Evolutionary conservation across 2,888 invertebrate genomes (phyloP), one percentile per base, ranked within the genome.

Genomic region (Terebella lapidaria): DNA sequence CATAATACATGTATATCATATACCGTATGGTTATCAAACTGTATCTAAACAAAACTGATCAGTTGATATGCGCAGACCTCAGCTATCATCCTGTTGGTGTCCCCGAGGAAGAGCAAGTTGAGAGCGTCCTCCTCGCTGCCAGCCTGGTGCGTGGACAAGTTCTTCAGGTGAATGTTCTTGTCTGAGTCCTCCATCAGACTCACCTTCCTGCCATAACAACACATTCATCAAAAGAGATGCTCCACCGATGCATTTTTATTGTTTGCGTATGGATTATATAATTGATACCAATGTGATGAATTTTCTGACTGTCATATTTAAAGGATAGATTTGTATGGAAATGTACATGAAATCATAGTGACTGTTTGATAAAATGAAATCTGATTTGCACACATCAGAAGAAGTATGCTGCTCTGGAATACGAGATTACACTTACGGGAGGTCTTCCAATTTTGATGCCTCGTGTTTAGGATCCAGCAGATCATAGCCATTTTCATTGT

Each of bases 41-140:
- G n/a, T n/a, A n/a, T n/a, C n/a, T n/a, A n/a, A n/a, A n/a, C n/a
- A n/a, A n/a, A n/a, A n/a, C n/a, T n/a, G n/a, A n/a, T n/a, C n/a
- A n/a, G n/a, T n/a, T n/a, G n/a, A n/a, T n/a, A n/a, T n/a, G n/a
- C n/a, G n/a, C n/a, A 2, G 15, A 80, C 81, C 75, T 81, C 81
- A 56, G 81, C 81, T 58, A 81, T 79, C 78, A 80, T 80, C 63
- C 81, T 74, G 74, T 81, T 81, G 24, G 80, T 80, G 69, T 81
- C 81, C 2, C 81, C 81, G 22, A 80, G 67, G 61, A 81, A 81
- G 20, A 81, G 70, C 24, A 81, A 67, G 63, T 80, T 79, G 3
- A 81, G 70, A 10, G 81, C 78, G 54, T 81, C 81, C 62, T 81
- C 81, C 63, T 80, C 79, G 63, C 68, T 76, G 52, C 63, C 59